Evolutionary conservation across 2,113 vertebrate genomes (phyloP).

Genomic region (Macheiramphus alcinus): DNA sequence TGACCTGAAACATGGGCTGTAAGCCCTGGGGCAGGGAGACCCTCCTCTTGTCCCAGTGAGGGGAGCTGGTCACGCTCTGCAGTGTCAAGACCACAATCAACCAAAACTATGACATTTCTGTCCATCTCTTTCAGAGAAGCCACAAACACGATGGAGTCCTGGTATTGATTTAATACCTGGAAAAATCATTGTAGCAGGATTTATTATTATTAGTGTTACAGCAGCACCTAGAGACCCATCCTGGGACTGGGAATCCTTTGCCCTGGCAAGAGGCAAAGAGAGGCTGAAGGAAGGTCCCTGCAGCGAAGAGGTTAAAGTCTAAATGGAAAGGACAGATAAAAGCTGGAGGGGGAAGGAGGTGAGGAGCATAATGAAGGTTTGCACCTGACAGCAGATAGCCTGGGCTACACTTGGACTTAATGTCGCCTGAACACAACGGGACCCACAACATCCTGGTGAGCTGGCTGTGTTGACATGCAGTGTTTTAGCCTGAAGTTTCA

Average conservation of each 20-base stretch:
- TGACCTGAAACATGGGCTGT: neutral
- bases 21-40: neutral
- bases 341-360: neutral
- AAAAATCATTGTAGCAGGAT: neutral
- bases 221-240: conserved; percentile 51
- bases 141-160: neutral
- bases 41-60: neutral
- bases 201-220: conserved; percentile 2
- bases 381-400: neutral
- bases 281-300: neutral
- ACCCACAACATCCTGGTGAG: neutral
- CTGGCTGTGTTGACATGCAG: neutral
- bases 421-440: neutral
- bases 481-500: neutral
- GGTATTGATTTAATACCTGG: neutral
- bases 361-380: neutral
- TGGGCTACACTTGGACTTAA: neutral
- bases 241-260: neutral
- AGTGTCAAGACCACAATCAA: neutral
- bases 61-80: neutral
- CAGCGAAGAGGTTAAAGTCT: neutral
- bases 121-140: neutral
- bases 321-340: neutral
- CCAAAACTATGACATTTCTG: neutral
- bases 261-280: neutral